Base-by-base conservation (phyloP, 1,140 invertebrate genomes). In the Lucilia cuprina region DNA sequence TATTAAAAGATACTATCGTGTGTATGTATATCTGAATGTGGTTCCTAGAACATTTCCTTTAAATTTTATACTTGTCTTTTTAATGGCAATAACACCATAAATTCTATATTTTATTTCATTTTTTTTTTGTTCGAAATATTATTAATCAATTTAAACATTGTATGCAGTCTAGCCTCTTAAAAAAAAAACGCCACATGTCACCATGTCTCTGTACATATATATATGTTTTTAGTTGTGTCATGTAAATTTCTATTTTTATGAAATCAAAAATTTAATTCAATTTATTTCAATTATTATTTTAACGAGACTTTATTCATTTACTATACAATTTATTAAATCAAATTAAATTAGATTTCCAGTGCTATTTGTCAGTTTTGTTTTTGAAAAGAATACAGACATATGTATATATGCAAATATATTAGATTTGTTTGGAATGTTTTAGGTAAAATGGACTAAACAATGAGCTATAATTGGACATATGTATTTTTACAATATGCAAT, bases 301-400 rank as follows among this genome's bases (percentile, higher is more conserved):
- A 70, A 70, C 10, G 65, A 70, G 21, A 7, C n/a, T 21, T 14
- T 41, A 41, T 60, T 60, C 55, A 14, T n/a, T 60, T 17, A n/a
- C 55, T 60, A 60, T 60, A 60, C n/a, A n/a, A n/a, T 60, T 60
- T 60, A 60, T 70, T 70, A 70, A 70, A 70, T 70, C 65, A 70
- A 70, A 70, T 25, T 70, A 70, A 70, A 70, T 70, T 70, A 70
- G 19, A 70, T 70, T 21, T 70, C 65, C 65, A 70, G 65, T 30
- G 25, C 65, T 70, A 70, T 70, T 70, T 70, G 60, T 70, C 60
- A 70, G 60, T 70, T 70, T 70, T 41, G 10, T 41, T 30, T 8
- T 0, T 41, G 41, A 3, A 5, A 5, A 41, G 41, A 41, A 41
- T 41, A 41, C 41, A 3, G 3, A 41, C 35, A 41, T 41, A 41